Evolutionary conservation across 2,113 vertebrate genomes (phyloP), one percentile per base, ranked within the genome.

Genomic region (Calonectris borealis): DNA sequence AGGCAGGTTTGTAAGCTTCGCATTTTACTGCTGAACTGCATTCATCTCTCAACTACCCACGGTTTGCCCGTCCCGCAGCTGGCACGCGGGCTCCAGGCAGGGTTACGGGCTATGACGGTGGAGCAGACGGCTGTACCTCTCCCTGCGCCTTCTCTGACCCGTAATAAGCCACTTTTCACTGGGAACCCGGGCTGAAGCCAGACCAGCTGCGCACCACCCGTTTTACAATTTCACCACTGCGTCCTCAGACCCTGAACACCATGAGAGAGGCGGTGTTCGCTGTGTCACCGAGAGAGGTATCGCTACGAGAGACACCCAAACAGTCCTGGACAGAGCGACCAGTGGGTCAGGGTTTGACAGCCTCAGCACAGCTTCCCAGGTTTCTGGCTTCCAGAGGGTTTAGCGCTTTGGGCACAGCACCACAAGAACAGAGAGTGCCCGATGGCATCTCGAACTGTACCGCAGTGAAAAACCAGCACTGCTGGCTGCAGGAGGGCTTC

Each of bases 351-450:
- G 44, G 22, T 49, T 25, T 9, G 46, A 36, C 38, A 42, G 26
- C 46, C 44, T 54, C 60, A 61, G 32, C 36, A 61, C 2, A 65
- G n/a, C 38, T 66, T 65, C 44, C 42, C 26, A 25, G 6, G 9
- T 29, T 31, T 29, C 44, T 36, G 18, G n/a, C 26, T 70, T n/a
- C 34, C 51, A 29, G 21, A 49, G 15, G 10, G 25, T 25, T 83
- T 49, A 78, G 57, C 26, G 8, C 31, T 31, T 66, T 4, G 27
- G 52, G 19, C 44, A 31, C 1, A 52, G 70, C 29, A 69, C 29
- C 18, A 49, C 0, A 3, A 60, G 24, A 61, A 61, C 13, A 49
- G 38, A 38, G 13, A 1, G 17, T 2, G 6, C n/a, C 44, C 11
- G 29, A 36, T 14, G 26, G 22, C 18, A 77, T 54, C n/a, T 22